Conservation (phyloP, 2,888 invertebrate species). For the Troides helena region DNA sequence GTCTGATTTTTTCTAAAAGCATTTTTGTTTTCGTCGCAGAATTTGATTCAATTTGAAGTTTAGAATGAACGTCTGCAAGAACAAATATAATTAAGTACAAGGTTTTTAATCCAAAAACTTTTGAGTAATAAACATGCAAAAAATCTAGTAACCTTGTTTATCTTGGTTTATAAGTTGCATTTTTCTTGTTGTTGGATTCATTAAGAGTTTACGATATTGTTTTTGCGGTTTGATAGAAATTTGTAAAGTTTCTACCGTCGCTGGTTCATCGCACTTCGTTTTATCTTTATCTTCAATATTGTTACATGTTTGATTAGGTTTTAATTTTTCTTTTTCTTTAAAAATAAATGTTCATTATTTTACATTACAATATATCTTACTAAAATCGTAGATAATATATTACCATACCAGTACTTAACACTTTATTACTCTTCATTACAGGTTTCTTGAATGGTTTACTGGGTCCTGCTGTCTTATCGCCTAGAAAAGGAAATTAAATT, state of each 20-base stretch:
- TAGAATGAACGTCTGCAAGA: not conserved
- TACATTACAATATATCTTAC: not conserved
- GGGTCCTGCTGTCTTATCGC: constrained; percentile 27
- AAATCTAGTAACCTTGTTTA: not conserved
- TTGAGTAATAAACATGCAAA: not conserved
- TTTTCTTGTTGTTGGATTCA: constrained; percentile 11
- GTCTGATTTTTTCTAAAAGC: constrained; percentile 31
- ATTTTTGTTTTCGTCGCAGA: constrained; percentile 16
- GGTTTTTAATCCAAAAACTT: not conserved
- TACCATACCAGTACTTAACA: constrained; percentile 15
- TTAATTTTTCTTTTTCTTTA: constrained; percentile 35
- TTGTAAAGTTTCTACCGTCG: constrained; percentile 30
- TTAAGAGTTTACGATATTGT: constrained; percentile 14
- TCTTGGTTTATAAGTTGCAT: constrained; percentile 3
- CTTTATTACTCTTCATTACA: constrained; percentile 14
- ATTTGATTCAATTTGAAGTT: constrained; percentile 12
- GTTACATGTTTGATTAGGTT: constrained; percentile 38
- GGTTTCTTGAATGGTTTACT: constrained; percentile 24
- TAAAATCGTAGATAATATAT: not conserved
- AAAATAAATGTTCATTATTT: constrained; percentile 1
- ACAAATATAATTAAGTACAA: not conserved
- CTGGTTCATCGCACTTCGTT: constrained; percentile 30
- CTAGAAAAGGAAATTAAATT: constrained; percentile 9
- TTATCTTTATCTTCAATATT: constrained; percentile 30
- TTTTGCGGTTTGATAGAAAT: constrained; percentile 11